Evolutionary conservation across 2,113 vertebrate species (phyloP).

Genomic region (Indicator maculatus): DNA sequence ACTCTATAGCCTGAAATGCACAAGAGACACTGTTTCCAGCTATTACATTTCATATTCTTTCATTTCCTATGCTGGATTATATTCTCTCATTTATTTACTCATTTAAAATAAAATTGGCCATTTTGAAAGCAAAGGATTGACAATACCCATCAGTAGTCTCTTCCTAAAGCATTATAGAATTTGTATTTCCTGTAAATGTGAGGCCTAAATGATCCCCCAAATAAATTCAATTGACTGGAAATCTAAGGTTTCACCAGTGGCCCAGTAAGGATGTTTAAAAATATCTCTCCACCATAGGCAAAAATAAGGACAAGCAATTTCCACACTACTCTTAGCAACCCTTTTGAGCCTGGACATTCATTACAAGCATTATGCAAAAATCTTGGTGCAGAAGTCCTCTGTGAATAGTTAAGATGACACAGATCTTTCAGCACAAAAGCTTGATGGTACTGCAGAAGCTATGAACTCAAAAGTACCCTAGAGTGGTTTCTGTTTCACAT

Average conservation of each 20-base stretch:
- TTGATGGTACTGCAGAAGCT: not conserved
- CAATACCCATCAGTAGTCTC: not conserved
- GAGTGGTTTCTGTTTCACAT: not conserved
- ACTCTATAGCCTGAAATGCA: slow-evolving; percentile 39
- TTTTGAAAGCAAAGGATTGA: slow-evolving; percentile 17
- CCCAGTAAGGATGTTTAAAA: not conserved
- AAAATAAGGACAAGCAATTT: not conserved
- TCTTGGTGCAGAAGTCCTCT: not conserved
- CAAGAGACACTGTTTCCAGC: slow-evolving; percentile 5
- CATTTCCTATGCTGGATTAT: slow-evolving; percentile 32
- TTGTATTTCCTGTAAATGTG: not conserved
- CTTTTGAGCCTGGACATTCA: not conserved
- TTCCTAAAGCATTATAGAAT: not conserved
- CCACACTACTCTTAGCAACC: not conserved
- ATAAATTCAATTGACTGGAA: slow-evolving; percentile 14
- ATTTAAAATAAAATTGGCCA: slow-evolving; percentile 4
- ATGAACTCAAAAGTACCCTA: not conserved
- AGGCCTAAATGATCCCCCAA: not conserved
- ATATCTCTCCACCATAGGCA: not conserved
- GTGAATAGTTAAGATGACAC: accelerated
- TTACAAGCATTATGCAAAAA: not conserved
- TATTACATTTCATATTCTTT: slow-evolving; percentile 33
- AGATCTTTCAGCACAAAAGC: not conserved
- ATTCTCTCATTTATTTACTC: slow-evolving; percentile 34
- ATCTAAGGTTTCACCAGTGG: not conserved